Percentiles rank a stretch among this genome's conserved stretches.
These are phyloP conservation scores for Crocidura indochinensis DNA, from an alignment of 2,797 vertebrate species.

Conservation along the genomic window DNA sequence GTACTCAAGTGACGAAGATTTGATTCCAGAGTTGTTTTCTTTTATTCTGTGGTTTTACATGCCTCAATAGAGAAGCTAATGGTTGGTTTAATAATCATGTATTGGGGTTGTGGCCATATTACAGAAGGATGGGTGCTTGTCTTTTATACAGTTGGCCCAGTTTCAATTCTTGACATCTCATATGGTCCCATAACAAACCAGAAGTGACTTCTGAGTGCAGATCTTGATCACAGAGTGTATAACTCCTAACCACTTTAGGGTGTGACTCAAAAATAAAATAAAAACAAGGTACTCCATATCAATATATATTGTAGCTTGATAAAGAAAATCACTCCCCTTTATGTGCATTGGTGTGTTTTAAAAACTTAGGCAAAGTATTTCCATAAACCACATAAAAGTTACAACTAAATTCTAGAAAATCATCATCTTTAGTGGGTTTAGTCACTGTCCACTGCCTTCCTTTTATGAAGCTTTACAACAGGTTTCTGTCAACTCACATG, in stretches of 20 bases:
- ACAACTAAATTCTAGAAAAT: constrained; percentile 7
- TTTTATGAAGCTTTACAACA: background rate
- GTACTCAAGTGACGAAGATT: background rate
- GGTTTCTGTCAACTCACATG: background rate
- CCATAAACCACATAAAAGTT: background rate
- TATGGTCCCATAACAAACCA: too few species aligned
- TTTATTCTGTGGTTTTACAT: constrained; percentile 5
- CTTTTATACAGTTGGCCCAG: too few species aligned
- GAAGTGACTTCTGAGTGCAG: too few species aligned
- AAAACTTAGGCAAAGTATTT: background rate
- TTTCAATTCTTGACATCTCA: too few species aligned
- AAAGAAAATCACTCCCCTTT: background rate
- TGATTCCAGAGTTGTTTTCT: constrained; percentile 15
- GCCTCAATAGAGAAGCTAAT: background rate
- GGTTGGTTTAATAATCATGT: background rate
- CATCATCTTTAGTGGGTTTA: background rate
- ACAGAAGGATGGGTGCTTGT: too few species aligned
- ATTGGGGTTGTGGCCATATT: too few species aligned
- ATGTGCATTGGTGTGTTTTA: background rate
- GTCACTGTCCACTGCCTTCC: background rate
- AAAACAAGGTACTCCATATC: background rate
- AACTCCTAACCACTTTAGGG: too few species aligned
- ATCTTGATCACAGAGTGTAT: too few species aligned
- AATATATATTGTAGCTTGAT: background rate
- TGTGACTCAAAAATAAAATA: too few species aligned